These are phyloP conservation scores for Boloria euphrosyne DNA, from an alignment of 2,888 invertebrate species.

Conservation along the genomic window DNA sequence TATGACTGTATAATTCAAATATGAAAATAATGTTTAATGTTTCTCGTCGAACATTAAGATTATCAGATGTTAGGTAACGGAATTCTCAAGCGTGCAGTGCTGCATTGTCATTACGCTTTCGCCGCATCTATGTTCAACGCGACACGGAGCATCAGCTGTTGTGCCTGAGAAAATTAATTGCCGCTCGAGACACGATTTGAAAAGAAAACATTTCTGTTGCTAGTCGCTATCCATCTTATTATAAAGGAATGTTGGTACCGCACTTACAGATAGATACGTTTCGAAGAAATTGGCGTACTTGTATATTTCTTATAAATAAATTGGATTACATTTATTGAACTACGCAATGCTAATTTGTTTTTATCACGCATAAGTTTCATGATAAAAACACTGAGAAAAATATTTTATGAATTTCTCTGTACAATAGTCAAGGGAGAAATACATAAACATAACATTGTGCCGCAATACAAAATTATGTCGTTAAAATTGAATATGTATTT, in stretches of 20 bases:
- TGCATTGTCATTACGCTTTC: slow-evolving; percentile 63
- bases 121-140: slow-evolving; percentile 63
- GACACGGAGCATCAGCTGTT: slow-evolving; percentile 73
- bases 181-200: slow-evolving; percentile 57
- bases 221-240: slow-evolving; percentile 24
- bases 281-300: slow-evolving; percentile 12
- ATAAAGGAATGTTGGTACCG: slow-evolving; percentile 15
- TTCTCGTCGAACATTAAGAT: slow-evolving; percentile 33
- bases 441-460: too few relatives aligned
- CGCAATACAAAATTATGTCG: too few relatives aligned
- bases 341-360: not conserved
- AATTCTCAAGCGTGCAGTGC: slow-evolving; percentile 42
- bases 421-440: too few relatives aligned
- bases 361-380: too few relatives aligned
- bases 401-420: too few relatives aligned
- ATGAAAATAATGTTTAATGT: slow-evolving; percentile 1
- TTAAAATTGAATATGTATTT: too few relatives aligned
- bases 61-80: slow-evolving; percentile 46
- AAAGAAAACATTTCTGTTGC: slow-evolving; percentile 40
- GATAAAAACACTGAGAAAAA: too few relatives aligned
- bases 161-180: slow-evolving; percentile 61
- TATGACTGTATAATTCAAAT: not conserved
- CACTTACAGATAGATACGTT: not conserved
- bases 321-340: not conserved
- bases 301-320: slow-evolving; percentile 10